Conservation (phyloP, 2,888 invertebrate genomes). For the Oegoconia quadripuncta region DNA sequence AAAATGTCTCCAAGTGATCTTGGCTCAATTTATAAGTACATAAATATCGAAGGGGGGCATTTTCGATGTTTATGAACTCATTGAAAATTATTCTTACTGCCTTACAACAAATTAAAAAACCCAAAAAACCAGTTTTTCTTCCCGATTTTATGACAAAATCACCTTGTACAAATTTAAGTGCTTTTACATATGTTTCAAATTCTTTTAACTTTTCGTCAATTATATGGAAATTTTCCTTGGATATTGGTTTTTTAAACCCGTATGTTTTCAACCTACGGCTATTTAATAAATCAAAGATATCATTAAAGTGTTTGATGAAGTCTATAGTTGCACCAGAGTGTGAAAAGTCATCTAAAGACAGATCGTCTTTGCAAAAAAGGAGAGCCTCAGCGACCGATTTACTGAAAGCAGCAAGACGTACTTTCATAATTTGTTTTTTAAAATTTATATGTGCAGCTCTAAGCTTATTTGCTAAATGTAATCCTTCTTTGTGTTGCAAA, state of each 20-base stretch:
- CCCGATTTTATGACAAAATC: background rate
- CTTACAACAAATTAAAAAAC: background rate
- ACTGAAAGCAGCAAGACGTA: constrained; percentile 1
- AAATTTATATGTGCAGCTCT: constrained; percentile 9
- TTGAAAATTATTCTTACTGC: background rate
- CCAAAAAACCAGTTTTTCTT: background rate
- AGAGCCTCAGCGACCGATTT: constrained; percentile 6
- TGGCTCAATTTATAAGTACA: constrained; percentile 13
- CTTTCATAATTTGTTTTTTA: constrained; percentile 12
- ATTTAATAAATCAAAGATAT: constrained; percentile 5
- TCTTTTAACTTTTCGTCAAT: constrained; percentile 3
- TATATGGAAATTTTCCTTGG: constrained; percentile 5
- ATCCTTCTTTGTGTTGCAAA: constrained; percentile 15
- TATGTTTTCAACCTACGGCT: constrained; percentile 1
- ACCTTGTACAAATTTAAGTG: background rate
- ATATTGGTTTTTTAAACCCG: background rate
- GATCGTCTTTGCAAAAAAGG: constrained; percentile 1
- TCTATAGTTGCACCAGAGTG: constrained; percentile 3
- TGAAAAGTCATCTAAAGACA: constrained; percentile 1
- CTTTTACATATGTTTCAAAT: constrained; percentile 6
- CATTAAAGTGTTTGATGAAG: constrained; percentile 5
- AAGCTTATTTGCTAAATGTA: constrained; percentile 17
- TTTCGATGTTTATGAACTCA: background rate
- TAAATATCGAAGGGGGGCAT: background rate
- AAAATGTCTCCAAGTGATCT: constrained; percentile 18